Evolutionary conservation across 1,140 invertebrate genomes (phyloP), one percentile per base, ranked within the genome.

Genomic region (Drosophila cardini): DNA sequence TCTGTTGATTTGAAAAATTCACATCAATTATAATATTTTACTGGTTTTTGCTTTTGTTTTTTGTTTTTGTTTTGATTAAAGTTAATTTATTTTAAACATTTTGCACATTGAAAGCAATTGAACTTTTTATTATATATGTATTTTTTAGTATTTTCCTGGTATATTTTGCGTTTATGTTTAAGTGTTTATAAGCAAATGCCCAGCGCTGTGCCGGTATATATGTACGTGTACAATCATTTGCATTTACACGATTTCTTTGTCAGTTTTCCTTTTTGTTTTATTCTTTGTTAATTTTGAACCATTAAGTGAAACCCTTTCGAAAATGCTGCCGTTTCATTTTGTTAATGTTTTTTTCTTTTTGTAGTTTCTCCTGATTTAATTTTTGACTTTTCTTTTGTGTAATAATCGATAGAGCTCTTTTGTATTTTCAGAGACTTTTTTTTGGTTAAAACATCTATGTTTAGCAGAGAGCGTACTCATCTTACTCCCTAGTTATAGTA

Each of bases 221-320:
- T 43, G 45, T 42, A 58, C 56, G 32, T 55, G 38, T 63, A 40
- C n/a, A 55, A 38, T 16, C 34, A 55, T 55, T 55, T 53, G 26
- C 36, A 30, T 4, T 10, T 38, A 36, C 48, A 13, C 21, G n/a
- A 38, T n/a, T 45, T 61, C 8, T 26, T 58, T 32, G 45, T 46
- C 11, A n/a, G 8, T n/a, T 36, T 48, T 3, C 3, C 43, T 8
- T 32, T 53, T 8, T 32, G 26, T 64, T 61, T 69, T 45, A 70
- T 64, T 15, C 65, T 74, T 81, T 83, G 67, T 70, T 72, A 79
- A 79, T 80, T 84, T 83, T 84, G 80, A 81, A 85, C 82, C 76
- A 65, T 80, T 64, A 75, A 81, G 81, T 86, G 82, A 86, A 86
- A 86, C 82, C 82, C 79, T 76, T 78, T 72, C 67, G 67, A 86